Evolutionary conservation across 2,888 invertebrate species (phyloP), one percentile per base, ranked within the genome.

Genomic region (Brachycybe producta): DNA sequence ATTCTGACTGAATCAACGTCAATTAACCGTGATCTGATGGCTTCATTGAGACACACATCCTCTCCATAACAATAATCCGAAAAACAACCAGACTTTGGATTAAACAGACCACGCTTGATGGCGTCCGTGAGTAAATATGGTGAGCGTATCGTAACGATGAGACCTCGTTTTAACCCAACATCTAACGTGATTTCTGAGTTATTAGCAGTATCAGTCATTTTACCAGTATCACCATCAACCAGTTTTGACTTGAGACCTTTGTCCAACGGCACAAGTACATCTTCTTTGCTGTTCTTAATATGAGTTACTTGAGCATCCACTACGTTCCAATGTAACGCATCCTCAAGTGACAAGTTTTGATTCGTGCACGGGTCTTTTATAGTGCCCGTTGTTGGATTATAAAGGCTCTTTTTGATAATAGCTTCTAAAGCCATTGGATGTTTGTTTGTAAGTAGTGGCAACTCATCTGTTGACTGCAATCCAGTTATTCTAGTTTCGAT

Each of bases 1-100:
- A 88, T 80, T 57, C 82, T 79, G 1, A 84, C 84, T 1, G 85
- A 85, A 59, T 84, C 78, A 1, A 82, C 78, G 66, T 90, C 86
- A 32, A 95, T 78, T 26, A 90, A 69, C 62, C 83, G 83, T 51
- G 78, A 73, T 62, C 79, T 78, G 21, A 94, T 78, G 0, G 92
- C 90, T 64, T 91, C 82, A 17, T 79, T 75, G 40, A 95, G 73
- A 23, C 82, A 82, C 39, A 90, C 71, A 60, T 79, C 78, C 53
- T 81, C 76, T 1, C 84, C 84, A 32, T 79, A 77, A 62, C 80
- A 77, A 2, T 87, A 86, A 65, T 88, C 84, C 62, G 86, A 74
- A 66, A 92, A 90, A 42, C 77, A 71, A 35, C 85, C 85, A 13
- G 79, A 80, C 4, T 75, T 73, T 60, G 80, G 79, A 62, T 84